Percentiles rank a stretch among this genome's conserved stretches.
phyloP scores from a whole-genome alignment of 2,888 invertebrate species.

The Acholoe squamosa region DNA sequence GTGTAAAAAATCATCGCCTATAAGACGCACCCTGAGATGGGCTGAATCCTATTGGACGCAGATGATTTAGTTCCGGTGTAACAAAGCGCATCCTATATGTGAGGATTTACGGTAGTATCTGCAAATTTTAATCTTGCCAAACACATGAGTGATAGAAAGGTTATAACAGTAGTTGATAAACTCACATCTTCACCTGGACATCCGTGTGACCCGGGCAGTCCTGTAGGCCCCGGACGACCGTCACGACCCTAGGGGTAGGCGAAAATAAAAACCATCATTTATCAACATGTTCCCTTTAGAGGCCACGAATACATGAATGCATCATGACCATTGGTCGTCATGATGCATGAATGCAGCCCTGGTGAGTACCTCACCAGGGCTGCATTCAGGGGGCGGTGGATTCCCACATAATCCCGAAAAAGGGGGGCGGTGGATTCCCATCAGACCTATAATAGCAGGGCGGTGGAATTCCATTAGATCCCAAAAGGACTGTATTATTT shows the following conservation, averaged over 20 bases:
- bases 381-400: too few species aligned
- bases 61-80: not conserved
- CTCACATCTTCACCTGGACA: constrained; percentile 10
- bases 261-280: not conserved
- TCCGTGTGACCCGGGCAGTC: not conserved
- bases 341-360: not conserved
- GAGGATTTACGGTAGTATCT: too few species aligned
- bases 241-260: not conserved
- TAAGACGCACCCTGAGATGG: not conserved
- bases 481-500: too few species aligned
- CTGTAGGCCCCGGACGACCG: not conserved
- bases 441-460: too few species aligned
- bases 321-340: not conserved
- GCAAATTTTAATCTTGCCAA: not conserved
- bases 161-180: not conserved
- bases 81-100: not conserved
- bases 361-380: too few species aligned
- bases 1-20: too few species aligned
- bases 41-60: not conserved
- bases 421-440: too few species aligned
- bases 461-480: too few species aligned
- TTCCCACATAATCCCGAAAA: too few species aligned
- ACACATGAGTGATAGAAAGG: not conserved
- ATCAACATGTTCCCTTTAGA: not conserved
- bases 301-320: not conserved